phyloP scores from a whole-genome alignment of 2,113 vertebrate species.

The Protomyctophum bolini region DNA sequence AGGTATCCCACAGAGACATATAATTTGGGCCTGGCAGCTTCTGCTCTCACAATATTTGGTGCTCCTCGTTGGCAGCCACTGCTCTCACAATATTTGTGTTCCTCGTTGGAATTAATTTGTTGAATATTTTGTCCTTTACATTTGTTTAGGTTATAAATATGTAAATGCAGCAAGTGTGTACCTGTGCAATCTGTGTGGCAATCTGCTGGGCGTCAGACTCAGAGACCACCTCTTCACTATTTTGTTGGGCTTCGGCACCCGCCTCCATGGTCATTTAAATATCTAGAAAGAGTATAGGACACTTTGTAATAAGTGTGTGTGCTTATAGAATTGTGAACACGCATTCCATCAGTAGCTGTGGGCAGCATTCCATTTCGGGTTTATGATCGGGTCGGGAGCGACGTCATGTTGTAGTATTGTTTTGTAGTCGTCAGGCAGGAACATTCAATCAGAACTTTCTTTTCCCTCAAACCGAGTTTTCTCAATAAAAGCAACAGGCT shows the following conservation, averaged over 20 bases:
- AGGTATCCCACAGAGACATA: too few relatives aligned
- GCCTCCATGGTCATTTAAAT: constrained; percentile 99
- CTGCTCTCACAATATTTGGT: too few relatives aligned
- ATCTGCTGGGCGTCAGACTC: constrained; percentile 96
- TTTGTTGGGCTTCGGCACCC: constrained; percentile 95
- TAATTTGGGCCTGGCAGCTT: too few relatives aligned
- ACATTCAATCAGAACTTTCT: too few relatives aligned
- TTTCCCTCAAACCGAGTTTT: too few relatives aligned
- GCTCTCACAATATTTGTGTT: too few relatives aligned
- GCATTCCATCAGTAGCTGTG: neutral
- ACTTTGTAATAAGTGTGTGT: neutral
- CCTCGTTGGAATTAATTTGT: neutral
- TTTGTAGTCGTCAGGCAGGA: too few relatives aligned
- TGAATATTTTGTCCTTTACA: neutral
- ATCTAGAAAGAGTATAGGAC: constrained; percentile 70
- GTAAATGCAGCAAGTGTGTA: constrained; percentile 59
- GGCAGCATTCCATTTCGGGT: neutral
- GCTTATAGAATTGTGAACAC: neutral
- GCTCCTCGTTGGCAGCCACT: too few relatives aligned
- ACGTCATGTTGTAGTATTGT: neutral
- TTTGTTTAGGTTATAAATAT: neutral
- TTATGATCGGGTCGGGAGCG: neutral
- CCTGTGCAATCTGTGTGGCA: constrained; percentile 91
- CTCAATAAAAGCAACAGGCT: too few relatives aligned
- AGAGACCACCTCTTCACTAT: constrained; percentile 91